Base-by-base conservation (phyloP, 2,113 vertebrate genomes). In the Saimiri boliviensis region DNA sequence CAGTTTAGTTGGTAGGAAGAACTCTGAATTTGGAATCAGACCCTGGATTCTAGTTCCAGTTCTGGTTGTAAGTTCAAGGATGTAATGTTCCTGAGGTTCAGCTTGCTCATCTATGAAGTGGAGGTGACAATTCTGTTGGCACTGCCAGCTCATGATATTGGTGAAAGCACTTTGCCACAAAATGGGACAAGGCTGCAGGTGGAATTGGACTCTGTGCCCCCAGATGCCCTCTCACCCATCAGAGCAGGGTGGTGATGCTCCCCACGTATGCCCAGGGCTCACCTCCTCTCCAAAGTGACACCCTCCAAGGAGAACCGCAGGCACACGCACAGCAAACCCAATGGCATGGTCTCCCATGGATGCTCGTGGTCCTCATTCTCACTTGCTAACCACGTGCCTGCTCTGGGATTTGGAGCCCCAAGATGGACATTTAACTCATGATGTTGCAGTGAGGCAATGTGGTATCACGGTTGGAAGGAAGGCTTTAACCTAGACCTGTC, bases 391-490 rank as follows among this genome's bases (percentile, higher is more conserved):
- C 81, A 85, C 35, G 32, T 32, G 5, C 42, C 14, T 30, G 11
- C 42, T 77, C 91, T 49, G 23, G 63, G 66, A 71, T 49, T 54
- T 74, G 11, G 32, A 96, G 42, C 7, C 37, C 54, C 70, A 60
- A 56, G 32, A 14, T 30, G 42, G 45, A 11, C n/a, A 66, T 8
- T 84, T 60, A 80, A n/a, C 35, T 76, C 40, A 5, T 8, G 5
- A 60, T 2, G 10, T 1, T 77, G 13, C 56, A 27, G 7, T 8
- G 4, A 77, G 32, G 19, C 49, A 47, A 3, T 40, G 25, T 2
- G 66, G 32, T 2, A n/a, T 0, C 42, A 17, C 3, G 58, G 58
- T 16, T 30, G 42, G 0, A 3, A 32, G 20, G 27, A 14, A 25
- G 35, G 6, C 32, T 19, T 83, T 37, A 60, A 52, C 35, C 60